Base-by-base conservation (phyloP, 2,113 vertebrate species). In the Channa maculata region DNA sequence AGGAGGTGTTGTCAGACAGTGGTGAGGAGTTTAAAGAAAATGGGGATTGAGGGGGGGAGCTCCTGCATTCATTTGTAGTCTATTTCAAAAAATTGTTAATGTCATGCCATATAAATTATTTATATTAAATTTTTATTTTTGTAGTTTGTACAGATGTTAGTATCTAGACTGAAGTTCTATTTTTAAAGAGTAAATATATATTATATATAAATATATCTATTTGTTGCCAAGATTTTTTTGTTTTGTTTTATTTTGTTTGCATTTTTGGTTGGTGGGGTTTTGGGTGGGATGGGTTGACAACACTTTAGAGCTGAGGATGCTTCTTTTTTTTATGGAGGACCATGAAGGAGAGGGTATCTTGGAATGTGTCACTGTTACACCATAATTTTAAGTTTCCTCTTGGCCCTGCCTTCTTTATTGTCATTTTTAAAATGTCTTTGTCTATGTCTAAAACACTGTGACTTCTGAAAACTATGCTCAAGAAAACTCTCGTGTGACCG, bases 101-200 rank as follows among this genome's bases (percentile, higher is more conserved):
- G 92, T 93, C 93, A 93, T 94, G 92, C 94, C 95, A 95, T 95
- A 91, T 95, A 96, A 96, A 92, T 97, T 97, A 97, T 97, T 97
- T 97, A 97, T 96, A 97, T 95, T 60, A 93, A 94, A 94, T 88
- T 86, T 97, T 96, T 97, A 97, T 97, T 97, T 97, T 97, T 97
- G 95, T 97, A 97, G 95, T 95, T 93, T 95, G 95, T 96, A 96
- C 94, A 96, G 95, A 94, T 95, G 93, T 93, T 96, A 96, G 95
- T 95, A 91, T 85, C 89, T 93, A 94, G 94, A 96, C 93, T 91
- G 96, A 96, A 96, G 94, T 95, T 96, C 94, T 97, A 95, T 97
- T 97, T 97, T 97, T 96, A 96, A 96, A 97, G 95, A 97, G 94
- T 96, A 94, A 95, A 95, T 95, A 95, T 95, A 95, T 96, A 96